A percentile compares a stretch with the other conserved stretches of the same genome.
phyloP scores from a whole-genome alignment of 2,113 vertebrate genomes.

The Okapia johnstoni region DNA sequence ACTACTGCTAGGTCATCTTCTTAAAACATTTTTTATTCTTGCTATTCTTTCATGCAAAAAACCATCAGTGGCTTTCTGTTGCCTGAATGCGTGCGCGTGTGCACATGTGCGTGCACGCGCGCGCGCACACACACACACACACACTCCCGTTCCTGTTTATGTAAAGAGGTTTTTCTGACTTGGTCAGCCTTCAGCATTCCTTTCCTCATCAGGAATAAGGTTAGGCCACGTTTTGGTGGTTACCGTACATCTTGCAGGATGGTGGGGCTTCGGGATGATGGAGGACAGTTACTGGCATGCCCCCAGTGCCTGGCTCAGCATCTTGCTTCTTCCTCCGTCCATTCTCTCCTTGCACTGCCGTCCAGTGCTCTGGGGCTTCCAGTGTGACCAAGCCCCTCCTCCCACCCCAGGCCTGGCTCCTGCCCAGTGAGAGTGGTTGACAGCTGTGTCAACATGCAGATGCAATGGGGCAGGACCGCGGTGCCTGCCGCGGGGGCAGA shows the following conservation, averaged over 20 bases:
- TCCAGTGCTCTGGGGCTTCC: not conserved
- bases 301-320: not conserved
- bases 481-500: not conserved
- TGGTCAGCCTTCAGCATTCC: not conserved
- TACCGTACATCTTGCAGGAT: not conserved
- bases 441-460: not conserved
- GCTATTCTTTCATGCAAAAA: not conserved
- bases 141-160: not conserved
- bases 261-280: not conserved
- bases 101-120: not conserved
- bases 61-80: not conserved
- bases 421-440: not conserved
- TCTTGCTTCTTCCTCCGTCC: fast-evolving
- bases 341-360: not conserved
- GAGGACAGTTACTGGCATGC: not conserved
- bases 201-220: not conserved
- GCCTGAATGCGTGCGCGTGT: too few relatives aligned
- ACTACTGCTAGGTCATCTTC: not conserved
- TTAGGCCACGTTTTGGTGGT: not conserved
- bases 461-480: fast-evolving
- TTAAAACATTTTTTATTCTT: not conserved
- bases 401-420: not conserved
- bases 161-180: not conserved
- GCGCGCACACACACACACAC: too few relatives aligned
- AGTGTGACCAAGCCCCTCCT: not conserved